These are phyloP conservation scores for Etheostoma spectabile DNA, from an alignment of 2,113 vertebrate genomes.

Conservation along the genomic window DNA sequence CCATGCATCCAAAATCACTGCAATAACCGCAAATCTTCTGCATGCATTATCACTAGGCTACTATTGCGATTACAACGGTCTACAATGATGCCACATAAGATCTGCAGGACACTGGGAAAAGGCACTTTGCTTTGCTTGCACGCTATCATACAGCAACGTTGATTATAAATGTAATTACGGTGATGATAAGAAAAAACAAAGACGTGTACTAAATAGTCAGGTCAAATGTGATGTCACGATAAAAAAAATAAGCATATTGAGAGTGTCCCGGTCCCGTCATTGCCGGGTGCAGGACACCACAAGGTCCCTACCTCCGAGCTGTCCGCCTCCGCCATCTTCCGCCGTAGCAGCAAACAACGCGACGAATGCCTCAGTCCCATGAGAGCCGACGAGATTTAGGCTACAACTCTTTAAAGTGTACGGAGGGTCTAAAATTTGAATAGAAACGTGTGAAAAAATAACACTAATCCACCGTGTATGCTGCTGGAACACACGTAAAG, in stretches of 20 bases:
- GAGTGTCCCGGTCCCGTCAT: slow-evolving; percentile 20
- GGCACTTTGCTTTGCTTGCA: slow-evolving; percentile 28
- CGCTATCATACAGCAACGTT: not conserved
- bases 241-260: not conserved
- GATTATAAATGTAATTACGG: not conserved
- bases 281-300: slow-evolving; percentile 59
- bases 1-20: not conserved
- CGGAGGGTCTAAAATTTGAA: not conserved
- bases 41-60: not conserved
- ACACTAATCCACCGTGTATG: not conserved
- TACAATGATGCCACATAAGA: slow-evolving; percentile 6
- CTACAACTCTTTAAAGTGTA: slow-evolving; percentile 65
- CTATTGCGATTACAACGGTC: not conserved
- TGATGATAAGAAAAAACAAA: not conserved
- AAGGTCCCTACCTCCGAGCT: slow-evolving; percentile 91
- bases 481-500: not conserved
- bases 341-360: slow-evolving; percentile 97
- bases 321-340: slow-evolving; percentile 98
- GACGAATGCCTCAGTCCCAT: slow-evolving; percentile 99
- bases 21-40: not conserved
- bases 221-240: not conserved
- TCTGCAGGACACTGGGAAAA: slow-evolving; percentile 40
- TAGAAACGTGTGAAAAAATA: slow-evolving; percentile 14
- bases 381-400: slow-evolving; percentile 87
- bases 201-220: not conserved